Evolutionary conservation across 2,113 vertebrate species (phyloP).

Genomic region (Haemorhous mexicanus): DNA sequence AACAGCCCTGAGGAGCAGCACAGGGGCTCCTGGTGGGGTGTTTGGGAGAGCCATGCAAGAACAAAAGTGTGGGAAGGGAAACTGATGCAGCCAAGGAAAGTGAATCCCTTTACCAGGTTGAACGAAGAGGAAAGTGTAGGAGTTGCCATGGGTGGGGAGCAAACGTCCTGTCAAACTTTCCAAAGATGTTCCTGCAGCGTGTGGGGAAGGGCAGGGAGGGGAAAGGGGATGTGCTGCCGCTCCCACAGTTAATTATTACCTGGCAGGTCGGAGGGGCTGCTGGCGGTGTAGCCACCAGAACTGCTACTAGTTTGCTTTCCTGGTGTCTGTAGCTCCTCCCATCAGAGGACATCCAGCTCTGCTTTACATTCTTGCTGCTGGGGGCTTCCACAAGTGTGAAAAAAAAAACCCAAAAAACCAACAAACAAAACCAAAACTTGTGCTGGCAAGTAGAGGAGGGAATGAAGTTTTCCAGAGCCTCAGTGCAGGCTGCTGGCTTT

Average conservation of each 20-base stretch:
- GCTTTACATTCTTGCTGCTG: neutral
- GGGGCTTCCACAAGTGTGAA: neutral
- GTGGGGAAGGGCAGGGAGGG: constrained; percentile 8
- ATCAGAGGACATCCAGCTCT: neutral
- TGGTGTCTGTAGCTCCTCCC: neutral
- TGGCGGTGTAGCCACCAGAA: neutral
- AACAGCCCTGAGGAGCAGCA: neutral
- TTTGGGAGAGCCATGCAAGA: neutral
- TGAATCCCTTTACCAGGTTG: neutral
- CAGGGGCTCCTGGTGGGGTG: accelerated
- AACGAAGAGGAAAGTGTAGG: constrained; percentile 24
- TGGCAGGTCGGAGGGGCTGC: neutral
- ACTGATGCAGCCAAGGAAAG: neutral
- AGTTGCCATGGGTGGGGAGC: neutral
- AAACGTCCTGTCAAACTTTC: constrained; percentile 53
- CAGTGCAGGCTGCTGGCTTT: neutral
- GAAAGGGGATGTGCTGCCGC: neutral
- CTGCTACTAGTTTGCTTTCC: neutral
- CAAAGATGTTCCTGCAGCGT: neutral
- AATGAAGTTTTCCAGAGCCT: neutral
- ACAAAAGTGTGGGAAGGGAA: neutral
- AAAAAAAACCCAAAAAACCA: neutral
- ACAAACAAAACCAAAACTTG: neutral
- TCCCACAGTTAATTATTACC: constrained; percentile 35
- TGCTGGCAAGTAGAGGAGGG: neutral